Base-by-base conservation (phyloP, 2,797 vertebrate genomes). In the Myiotriccus ornatus region DNA sequence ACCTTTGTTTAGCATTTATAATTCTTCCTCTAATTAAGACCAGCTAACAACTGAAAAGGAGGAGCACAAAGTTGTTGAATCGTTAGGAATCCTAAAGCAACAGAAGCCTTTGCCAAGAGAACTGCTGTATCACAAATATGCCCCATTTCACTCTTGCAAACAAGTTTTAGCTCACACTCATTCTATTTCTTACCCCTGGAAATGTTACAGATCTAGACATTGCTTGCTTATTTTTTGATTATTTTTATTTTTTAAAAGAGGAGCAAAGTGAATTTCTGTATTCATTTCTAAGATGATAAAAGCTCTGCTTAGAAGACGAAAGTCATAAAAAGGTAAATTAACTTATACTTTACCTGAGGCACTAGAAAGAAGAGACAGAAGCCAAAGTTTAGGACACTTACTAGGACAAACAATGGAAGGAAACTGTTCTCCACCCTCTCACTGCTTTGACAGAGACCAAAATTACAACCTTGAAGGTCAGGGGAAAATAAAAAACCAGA, bases 391-490 rank as follows among this genome's bases (percentile, higher is more conserved):
- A 91, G 57, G 68, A 71, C 60, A 78, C 30, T 95, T 92, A 1
- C 9, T 57, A 69, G 39, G 69, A 86, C 69, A 67, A 86, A 95
- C 91, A 95, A 86, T 20, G 57, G 62, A 93, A 96, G 85, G 87
- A 96, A 96, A 94, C 44, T 90, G 79, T 89, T 94, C 83, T 93
- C 83, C 41, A 82, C 52, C 87, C 77, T 90, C 89, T 93, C 67
- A 28, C 63, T 86, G 70, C 74, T 91, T 91, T 57, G 63, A 84
- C 16, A 84, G 67, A 87, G 70, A 96, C 41, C 63, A 93, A 94
- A 95, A 95, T 89, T 63, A 89, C 3, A 91, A 86, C 55, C 57
- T 78, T 86, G 55, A 92, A 94, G 76, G 73, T 91, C 89, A 92
- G 10, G 4, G n/a, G 39, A 84, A 96, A 94, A 46, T 34, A 95